A percentile compares a stretch with the other conserved stretches of the same genome.
phyloP scores from a whole-genome alignment of 1,140 invertebrate genomes.

The Mizuhopecten yessoensis region DNA sequence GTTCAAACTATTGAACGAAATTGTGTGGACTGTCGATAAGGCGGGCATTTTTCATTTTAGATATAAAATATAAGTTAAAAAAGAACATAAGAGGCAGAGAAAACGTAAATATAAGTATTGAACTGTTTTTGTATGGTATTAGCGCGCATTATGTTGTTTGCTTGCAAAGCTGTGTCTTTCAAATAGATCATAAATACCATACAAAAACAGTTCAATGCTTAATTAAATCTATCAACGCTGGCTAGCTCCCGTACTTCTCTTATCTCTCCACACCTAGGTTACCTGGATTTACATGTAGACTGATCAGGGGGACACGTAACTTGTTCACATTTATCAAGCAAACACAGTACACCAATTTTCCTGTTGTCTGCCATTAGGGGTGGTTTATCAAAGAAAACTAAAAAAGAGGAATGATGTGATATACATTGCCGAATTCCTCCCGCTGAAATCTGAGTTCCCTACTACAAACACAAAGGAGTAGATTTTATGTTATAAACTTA shows the following conservation, averaged over 20 bases:
- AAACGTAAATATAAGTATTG: too few relatives aligned
- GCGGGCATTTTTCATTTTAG: too few relatives aligned
- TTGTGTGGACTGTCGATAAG: too few relatives aligned
- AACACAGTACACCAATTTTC: conserved; percentile 23
- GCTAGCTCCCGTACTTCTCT: background rate
- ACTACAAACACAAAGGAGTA: background rate
- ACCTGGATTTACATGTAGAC: conserved; percentile 7
- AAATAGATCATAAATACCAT: too few relatives aligned
- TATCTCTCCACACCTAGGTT: conserved; percentile 19
- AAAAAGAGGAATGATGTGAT: conserved; percentile 8
- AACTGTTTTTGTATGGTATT: too few relatives aligned
- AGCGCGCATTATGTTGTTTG: too few relatives aligned
- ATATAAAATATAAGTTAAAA: too few relatives aligned
- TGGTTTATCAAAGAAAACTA: conserved; percentile 25
- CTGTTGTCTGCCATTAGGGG: conserved; percentile 20
- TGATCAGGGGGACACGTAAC: conserved; percentile 1
- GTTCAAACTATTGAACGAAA: too few relatives aligned
- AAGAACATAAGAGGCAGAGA: too few relatives aligned
- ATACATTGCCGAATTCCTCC: conserved; percentile 16
- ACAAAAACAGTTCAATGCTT: too few relatives aligned
- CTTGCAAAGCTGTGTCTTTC: too few relatives aligned
- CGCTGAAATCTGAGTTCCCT: background rate
- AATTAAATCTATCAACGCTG: background rate
- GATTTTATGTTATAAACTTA: background rate
- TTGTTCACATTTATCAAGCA: conserved; percentile 19